These are phyloP conservation scores for Hiodon tergisus DNA, from an alignment of 2,113 vertebrate species.

Conservation along the genomic window DNA sequence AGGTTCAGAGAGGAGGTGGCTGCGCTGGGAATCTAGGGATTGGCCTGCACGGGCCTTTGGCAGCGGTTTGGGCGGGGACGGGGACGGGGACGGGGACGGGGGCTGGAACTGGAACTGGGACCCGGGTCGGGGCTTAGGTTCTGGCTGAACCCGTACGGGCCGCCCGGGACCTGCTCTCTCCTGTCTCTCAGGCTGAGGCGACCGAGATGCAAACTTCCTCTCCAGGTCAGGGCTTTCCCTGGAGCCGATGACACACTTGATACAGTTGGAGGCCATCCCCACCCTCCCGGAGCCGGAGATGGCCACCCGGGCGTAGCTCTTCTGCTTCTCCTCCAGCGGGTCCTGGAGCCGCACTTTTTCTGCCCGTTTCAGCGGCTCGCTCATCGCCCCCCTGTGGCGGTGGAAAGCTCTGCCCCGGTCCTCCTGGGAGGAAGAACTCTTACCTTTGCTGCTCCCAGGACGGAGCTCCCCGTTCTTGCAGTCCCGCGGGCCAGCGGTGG, in stretches of 20 bases:
- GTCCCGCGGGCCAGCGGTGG: constrained; percentile 43
- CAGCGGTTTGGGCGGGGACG: constrained; percentile 31
- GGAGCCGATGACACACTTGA: constrained; percentile 79
- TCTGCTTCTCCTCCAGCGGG: constrained; percentile 53
- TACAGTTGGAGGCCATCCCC: constrained; percentile 83
- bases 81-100: constrained; percentile 22
- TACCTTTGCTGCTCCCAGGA: constrained; percentile 80
- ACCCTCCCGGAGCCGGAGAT: constrained; percentile 75
- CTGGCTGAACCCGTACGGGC: constrained; percentile 29
- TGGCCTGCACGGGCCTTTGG: constrained; percentile 36
- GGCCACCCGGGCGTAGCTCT: constrained; percentile 74
- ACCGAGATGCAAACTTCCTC: constrained; percentile 45
- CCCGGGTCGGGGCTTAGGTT: constrained; percentile 2
- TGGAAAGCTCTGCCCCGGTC: constrained; percentile 35
- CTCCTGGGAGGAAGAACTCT: constrained; percentile 55
- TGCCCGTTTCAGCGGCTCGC: constrained; percentile 71
- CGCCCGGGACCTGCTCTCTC: constrained; percentile 26
- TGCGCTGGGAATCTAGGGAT: constrained; percentile 41
- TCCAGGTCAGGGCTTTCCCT: constrained; percentile 76
- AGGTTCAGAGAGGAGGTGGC: background rate
- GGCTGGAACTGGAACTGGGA: constrained; percentile 23
- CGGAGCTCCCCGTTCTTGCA: constrained; percentile 64
- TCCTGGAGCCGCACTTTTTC: constrained; percentile 60
- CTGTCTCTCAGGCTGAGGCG: constrained; percentile 21
- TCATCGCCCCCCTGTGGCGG: constrained; percentile 55